Evolutionary conservation across 1,140 invertebrate genomes (phyloP).

Genomic region (Calycopis cecrops): DNA sequence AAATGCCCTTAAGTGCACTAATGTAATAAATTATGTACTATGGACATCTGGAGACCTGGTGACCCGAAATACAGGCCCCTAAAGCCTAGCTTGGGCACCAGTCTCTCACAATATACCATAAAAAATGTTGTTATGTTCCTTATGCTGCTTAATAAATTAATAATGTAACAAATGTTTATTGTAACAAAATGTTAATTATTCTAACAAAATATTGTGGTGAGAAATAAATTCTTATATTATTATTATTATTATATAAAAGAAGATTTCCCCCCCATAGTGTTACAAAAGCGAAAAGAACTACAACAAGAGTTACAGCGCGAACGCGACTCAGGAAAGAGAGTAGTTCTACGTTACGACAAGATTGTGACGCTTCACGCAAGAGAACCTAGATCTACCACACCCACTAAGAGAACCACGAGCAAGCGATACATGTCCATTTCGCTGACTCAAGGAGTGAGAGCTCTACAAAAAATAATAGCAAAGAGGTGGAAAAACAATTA

Average conservation of each 20-base stretch:
- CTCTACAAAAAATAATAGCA: neutral
- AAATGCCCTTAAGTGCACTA: too few species aligned
- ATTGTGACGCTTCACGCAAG: slow-evolving; percentile 19
- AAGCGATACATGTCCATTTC: slow-evolving; percentile 1
- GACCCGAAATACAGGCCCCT: too few species aligned
- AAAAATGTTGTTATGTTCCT: too few species aligned
- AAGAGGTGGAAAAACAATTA: neutral
- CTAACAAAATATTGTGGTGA: too few species aligned
- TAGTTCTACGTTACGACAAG: slow-evolving; percentile 20
- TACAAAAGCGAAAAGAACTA: neutral
- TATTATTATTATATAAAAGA: neutral
- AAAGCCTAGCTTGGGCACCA: too few species aligned
- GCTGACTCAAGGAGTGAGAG: neutral
- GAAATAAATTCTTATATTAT: too few species aligned
- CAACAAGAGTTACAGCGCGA: neutral
- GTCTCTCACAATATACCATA: too few species aligned
- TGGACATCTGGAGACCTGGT: too few species aligned
- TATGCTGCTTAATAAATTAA: too few species aligned
- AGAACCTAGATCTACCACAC: neutral
- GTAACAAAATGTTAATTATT: too few species aligned
- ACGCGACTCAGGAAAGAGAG: slow-evolving; percentile 16
- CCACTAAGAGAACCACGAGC: neutral
- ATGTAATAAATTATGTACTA: too few species aligned
- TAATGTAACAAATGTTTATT: too few species aligned
- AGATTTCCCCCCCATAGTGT: neutral